phyloP scores from a whole-genome alignment of 2,113 vertebrate genomes.

The Pachypanchax playfairii region DNA sequence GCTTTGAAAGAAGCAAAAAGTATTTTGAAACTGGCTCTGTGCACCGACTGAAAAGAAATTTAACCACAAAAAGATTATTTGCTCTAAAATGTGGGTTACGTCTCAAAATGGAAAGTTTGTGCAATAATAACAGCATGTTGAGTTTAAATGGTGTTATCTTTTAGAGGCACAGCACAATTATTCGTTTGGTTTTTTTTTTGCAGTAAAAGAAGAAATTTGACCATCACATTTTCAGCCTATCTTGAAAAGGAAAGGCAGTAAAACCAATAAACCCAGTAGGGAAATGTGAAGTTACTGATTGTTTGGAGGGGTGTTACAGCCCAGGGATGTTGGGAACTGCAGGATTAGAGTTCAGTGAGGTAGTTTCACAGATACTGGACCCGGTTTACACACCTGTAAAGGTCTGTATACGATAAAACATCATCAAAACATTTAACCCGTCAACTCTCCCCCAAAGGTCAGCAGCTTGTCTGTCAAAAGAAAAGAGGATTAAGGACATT shows the following conservation, averaged over 20 bases:
- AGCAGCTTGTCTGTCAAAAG: constrained; percentile 2
- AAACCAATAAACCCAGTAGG: not conserved
- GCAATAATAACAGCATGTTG: constrained; percentile 4
- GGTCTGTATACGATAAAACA: not conserved
- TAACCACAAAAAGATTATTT: constrained; percentile 41
- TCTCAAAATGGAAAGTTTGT: constrained; percentile 23
- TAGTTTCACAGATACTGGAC: not conserved
- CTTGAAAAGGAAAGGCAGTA: not conserved
- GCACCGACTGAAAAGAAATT: constrained; percentile 25
- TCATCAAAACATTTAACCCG: not conserved
- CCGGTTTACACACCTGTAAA: constrained; percentile 6
- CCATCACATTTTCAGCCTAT: not conserved
- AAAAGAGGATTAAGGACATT: constrained; percentile 4
- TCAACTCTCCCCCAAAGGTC: not conserved
- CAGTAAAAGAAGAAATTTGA: not conserved
- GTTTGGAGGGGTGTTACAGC: not conserved
- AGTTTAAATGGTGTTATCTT: constrained; percentile 13
- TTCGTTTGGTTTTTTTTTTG: constrained; percentile 16
- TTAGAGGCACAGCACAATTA: constrained; percentile 4
- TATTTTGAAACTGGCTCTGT: constrained; percentile 52
- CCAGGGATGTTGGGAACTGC: not conserved
- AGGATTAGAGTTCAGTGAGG: not conserved
- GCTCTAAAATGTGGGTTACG: constrained; percentile 44
- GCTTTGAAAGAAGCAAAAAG: constrained; percentile 26
- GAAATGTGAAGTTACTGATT: not conserved